Base-by-base conservation (phyloP, 2,797 vertebrate species). In the Champsocephalus gunnari region DNA sequence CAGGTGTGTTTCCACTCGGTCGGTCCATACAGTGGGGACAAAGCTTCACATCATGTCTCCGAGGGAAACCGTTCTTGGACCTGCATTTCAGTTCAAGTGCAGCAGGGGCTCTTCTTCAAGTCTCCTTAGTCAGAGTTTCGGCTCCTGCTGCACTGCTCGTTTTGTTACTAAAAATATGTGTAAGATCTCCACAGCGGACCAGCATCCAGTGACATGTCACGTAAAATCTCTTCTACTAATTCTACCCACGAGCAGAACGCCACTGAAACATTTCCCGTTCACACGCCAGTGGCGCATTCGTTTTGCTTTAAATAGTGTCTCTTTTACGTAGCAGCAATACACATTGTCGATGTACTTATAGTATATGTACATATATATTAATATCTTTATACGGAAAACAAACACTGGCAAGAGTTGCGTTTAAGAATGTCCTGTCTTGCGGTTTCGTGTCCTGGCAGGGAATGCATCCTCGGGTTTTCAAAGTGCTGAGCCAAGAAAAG, bases 401-500 rank as follows among this genome's bases (percentile, higher is more conserved):
- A 77, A 79, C 70, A 38, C 34, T 55, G 24, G 70, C 73, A 67
- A 80, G 73, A 75, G 79, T 54, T 77, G 69, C 38, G 32, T 88
- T 38, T 58, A 73, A 74, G 51, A 70, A 48, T 38, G 32, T 84
- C 68, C 74, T 59, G 65, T 86, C 85, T 86, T 67, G 77, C 61
- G 44, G 82, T 89, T 79, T 82, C 32, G n/a, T 75, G 83, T 92
- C 94, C 90, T 92, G 89, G 91, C 93, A 90, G 93, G 96, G 96
- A 97, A 97, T 96, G 96, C 94, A 95, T 96, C 94, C 94, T 95
- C 92, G 87, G 88, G 94, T 92, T 93, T 38, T 95, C 94, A 94
- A 98, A 98, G 97, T 98, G 97, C 97, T 96, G 95, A 96, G 96
- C 94, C 87, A 89, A 89, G 88, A 87, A 95, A 89, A 94, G 91